phyloP scores from a whole-genome alignment of 2,113 vertebrate species.

The Dissostichus mawsoni region DNA sequence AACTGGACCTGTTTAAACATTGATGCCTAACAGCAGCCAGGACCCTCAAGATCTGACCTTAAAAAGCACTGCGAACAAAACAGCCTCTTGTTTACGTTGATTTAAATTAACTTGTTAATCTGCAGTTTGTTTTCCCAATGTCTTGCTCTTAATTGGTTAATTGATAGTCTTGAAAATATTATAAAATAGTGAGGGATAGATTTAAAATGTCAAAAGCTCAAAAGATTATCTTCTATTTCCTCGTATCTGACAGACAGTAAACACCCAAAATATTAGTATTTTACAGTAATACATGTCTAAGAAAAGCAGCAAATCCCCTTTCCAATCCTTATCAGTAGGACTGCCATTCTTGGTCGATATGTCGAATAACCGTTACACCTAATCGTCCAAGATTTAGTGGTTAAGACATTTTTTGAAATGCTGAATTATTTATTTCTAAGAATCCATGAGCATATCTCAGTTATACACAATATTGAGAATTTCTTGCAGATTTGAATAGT shows the following conservation, averaged over 20 bases:
- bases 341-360: too few relatives aligned
- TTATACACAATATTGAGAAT: too few relatives aligned
- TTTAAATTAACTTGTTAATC: neutral
- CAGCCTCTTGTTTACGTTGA: neutral
- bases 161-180: too few relatives aligned
- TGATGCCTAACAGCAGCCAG: constrained; percentile 25
- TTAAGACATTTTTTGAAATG: too few relatives aligned
- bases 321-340: too few relatives aligned
- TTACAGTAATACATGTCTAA: too few relatives aligned
- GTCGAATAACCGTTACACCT: too few relatives aligned
- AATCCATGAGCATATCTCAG: too few relatives aligned
- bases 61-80: neutral
- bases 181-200: too few relatives aligned
- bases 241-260: neutral
- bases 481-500: too few relatives aligned
- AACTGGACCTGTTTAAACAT: constrained; percentile 39
- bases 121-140: neutral
- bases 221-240: neutral
- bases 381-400: too few relatives aligned
- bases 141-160: neutral
- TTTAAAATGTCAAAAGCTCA: neutral
- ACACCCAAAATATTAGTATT: neutral
- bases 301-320: neutral
- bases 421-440: too few relatives aligned
- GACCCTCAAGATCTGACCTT: constrained; percentile 7